phyloP scores from a whole-genome alignment of 2,888 invertebrate genomes.

The Ophioninae sp. region DNA sequence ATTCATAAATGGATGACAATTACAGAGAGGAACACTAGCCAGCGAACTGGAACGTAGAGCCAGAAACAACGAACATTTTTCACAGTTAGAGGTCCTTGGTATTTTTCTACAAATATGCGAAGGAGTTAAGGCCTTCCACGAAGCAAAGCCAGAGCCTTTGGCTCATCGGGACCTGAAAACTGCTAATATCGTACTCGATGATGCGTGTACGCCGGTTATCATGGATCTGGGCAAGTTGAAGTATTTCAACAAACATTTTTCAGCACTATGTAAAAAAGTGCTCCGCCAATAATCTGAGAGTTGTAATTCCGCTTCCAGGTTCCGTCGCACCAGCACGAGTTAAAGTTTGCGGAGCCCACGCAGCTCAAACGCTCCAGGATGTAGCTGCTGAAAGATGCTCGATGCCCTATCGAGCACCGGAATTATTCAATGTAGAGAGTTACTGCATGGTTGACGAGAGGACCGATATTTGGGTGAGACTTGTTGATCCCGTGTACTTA shows the following conservation, averaged over 20 bases:
- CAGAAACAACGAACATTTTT: slow-evolving; percentile 84
- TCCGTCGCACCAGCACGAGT: slow-evolving; percentile 86
- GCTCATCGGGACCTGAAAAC: slow-evolving; percentile 94
- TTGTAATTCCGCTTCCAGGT: slow-evolving; percentile 78
- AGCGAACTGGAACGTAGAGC: slow-evolving; percentile 86
- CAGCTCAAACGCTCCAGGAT: slow-evolving; percentile 89
- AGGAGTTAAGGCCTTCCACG: slow-evolving; percentile 88
- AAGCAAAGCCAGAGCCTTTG: slow-evolving; percentile 87
- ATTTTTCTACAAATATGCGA: slow-evolving; percentile 89
- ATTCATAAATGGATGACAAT: slow-evolving; percentile 37
- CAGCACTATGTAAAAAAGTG: background rate
- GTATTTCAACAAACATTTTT: background rate
- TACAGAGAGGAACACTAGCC: slow-evolving; percentile 87
- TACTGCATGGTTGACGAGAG: slow-evolving; percentile 91
- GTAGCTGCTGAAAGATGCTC: slow-evolving; percentile 92
- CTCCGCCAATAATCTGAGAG: background rate
- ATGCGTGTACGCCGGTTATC: slow-evolving; percentile 87
- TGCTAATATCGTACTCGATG: slow-evolving; percentile 89
- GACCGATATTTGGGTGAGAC: slow-evolving; percentile 91
- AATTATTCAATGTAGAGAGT: slow-evolving; percentile 92
- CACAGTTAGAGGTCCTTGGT: slow-evolving; percentile 85
- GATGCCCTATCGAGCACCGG: slow-evolving; percentile 94
- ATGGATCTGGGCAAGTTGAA: slow-evolving; percentile 88
- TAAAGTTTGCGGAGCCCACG: slow-evolving; percentile 86
- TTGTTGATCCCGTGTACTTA: background rate